Evolutionary conservation across 2,797 vertebrate genomes (phyloP).

Genomic region (Gobio occitaniae): DNA sequence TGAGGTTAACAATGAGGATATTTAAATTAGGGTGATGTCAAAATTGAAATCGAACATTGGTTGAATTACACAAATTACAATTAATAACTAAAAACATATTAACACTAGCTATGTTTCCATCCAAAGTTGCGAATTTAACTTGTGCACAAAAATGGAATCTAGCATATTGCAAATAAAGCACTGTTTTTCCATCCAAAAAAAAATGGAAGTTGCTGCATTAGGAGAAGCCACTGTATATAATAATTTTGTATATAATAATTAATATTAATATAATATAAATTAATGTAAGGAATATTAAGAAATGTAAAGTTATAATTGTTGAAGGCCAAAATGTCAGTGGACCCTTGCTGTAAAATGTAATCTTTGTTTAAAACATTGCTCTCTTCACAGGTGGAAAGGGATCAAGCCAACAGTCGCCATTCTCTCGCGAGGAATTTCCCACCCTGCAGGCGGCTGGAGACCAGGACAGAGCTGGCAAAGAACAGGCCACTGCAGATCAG

Average conservation of each 20-base stretch:
- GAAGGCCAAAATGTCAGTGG: neutral
- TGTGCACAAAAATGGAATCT: too few relatives aligned
- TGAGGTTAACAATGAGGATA: neutral
- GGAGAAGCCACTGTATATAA: too few relatives aligned
- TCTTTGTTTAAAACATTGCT: neutral
- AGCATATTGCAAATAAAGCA: too few relatives aligned
- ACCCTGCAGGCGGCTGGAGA: conserved; percentile 98
- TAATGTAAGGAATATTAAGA: neutral
- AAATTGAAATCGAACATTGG: neutral
- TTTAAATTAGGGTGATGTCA: neutral
- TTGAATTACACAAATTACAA: neutral
- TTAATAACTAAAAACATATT: neutral
- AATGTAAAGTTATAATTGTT: neutral
- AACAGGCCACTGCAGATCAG: conserved; percentile 95
- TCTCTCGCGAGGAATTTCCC: conserved; percentile 99
- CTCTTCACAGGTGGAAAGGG: conserved; percentile 88
- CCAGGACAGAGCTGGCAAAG: conserved; percentile 95
- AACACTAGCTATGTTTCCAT: neutral
- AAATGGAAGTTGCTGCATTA: too few relatives aligned
- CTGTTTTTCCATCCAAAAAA: too few relatives aligned
- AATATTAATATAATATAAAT: neutral
- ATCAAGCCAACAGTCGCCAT: conserved; percentile 97
- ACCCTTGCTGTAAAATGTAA: neutral
- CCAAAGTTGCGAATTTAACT: too few relatives aligned
- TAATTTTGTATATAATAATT: too few relatives aligned